phyloP scores from a whole-genome alignment of 2,888 invertebrate genomes.

The Sarcophaga subvicina region DNA sequence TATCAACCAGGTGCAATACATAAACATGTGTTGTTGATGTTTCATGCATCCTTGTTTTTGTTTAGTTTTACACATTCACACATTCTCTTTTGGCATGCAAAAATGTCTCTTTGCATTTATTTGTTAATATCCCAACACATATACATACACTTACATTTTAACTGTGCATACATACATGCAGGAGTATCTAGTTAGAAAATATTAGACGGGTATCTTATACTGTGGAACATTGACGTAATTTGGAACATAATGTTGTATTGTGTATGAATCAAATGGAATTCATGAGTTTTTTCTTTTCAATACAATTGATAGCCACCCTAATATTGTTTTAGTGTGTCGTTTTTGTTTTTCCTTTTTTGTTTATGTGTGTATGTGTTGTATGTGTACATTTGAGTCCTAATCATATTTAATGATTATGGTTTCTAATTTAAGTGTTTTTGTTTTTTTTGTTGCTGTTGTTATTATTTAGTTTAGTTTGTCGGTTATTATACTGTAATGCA shows the following conservation, averaged over 20 bases:
- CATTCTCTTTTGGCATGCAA: neutral
- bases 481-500: slow-evolving; percentile 24
- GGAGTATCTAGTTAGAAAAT: too few species aligned
- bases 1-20: slow-evolving; percentile 63
- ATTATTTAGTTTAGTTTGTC: slow-evolving; percentile 16
- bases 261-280: too few species aligned
- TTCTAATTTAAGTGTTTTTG: slow-evolving; percentile 64
- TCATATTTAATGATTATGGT: slow-evolving; percentile 69
- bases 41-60: slow-evolving; percentile 66
- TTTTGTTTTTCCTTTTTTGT: neutral
- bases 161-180: neutral
- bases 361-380: neutral
- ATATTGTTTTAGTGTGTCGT: too few species aligned
- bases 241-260: too few species aligned
- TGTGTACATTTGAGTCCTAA: slow-evolving; percentile 51
- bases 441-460: slow-evolving; percentile 21
- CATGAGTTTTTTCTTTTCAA: too few species aligned
- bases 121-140: neutral
- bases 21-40: slow-evolving; percentile 69
- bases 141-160: neutral
- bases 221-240: too few species aligned
- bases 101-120: slow-evolving; percentile 30
- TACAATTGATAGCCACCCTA: too few species aligned
- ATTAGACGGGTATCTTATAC: too few species aligned
- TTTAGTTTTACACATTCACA: slow-evolving; percentile 62